A percentile compares a stretch with the other conserved stretches of the same genome.
phyloP scores from a whole-genome alignment of 2,113 vertebrate species.

The Bagarius yarrelli region DNA sequence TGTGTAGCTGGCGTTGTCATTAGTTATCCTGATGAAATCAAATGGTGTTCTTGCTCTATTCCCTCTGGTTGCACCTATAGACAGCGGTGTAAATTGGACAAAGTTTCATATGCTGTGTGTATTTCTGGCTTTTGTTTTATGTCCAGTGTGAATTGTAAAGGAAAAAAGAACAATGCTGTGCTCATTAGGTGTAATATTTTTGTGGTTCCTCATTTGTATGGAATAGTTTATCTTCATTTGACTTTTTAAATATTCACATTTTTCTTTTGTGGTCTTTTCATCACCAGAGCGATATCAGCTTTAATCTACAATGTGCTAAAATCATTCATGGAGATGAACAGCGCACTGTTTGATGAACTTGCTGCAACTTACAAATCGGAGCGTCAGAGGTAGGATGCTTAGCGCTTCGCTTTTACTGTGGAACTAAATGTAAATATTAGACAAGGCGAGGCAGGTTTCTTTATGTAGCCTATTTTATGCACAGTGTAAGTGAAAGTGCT shows the following conservation, averaged over 20 bases:
- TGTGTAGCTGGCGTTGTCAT: neutral
- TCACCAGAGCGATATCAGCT: slow-evolving; percentile 91
- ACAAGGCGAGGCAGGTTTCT: too few relatives aligned
- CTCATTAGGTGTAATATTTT: neutral
- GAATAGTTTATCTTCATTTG: neutral
- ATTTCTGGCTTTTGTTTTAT: neutral
- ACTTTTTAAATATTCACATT: neutral
- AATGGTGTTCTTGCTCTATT: neutral
- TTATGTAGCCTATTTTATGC: too few relatives aligned
- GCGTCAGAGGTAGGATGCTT: slow-evolving; percentile 88
- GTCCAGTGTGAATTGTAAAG: neutral
- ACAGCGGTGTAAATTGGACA: neutral
- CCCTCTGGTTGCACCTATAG: neutral
- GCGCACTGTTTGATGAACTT: slow-evolving; percentile 97
- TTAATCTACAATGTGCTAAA: slow-evolving; percentile 99
- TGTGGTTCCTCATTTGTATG: neutral
- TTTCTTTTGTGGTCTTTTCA: neutral
- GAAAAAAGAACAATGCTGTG: neutral
- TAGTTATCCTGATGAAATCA: neutral
- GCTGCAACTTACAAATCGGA: slow-evolving; percentile 99
- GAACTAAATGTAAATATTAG: neutral
- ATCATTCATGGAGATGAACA: slow-evolving; percentile 99
- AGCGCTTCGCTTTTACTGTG: neutral
- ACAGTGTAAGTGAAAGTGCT: too few relatives aligned
- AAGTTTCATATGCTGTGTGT: neutral